Base-by-base conservation (phyloP, 2,113 vertebrate genomes). In the Oncorhynchus clarkii region DNA sequence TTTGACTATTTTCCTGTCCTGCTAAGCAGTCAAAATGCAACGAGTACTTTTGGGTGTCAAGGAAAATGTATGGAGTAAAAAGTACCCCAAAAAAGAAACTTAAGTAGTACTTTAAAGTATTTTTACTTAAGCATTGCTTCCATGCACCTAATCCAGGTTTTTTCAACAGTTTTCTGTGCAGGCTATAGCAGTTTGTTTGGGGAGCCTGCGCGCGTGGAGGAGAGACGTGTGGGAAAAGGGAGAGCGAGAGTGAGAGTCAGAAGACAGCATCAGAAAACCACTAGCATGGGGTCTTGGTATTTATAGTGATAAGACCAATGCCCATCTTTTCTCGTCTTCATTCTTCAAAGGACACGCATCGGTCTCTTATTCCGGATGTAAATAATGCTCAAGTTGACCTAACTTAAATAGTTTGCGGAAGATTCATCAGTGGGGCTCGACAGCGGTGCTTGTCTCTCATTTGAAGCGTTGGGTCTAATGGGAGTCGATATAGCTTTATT, bases 201-300 rank as follows among this genome's bases (percentile, higher is more conserved):
- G 67, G 54, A 71, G 12, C 71, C 75, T 69, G 81, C 70, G 76
- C 78, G 79, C 82, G 87, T 80, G 3, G 3, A 20, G 26, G 57
- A 77, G 76, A 45, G 39, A 11, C 39, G 8, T 59, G 57, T 39
- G 24, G 54, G 75, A 73, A 29, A 45, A 77, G 62, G 69, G 77
- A 72, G 49, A 76, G 74, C 31, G 79, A 80, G 71, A 78, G 39
- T 60, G 80, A 74, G 62, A 78, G 57, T n/a, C 71, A 70, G 59
- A 31, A 75, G 57, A 39, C 8, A 39, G 59, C 70, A 13, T 59
- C 7, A 16, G 1, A n/a, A 57, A 80, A 74, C 69, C 77, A 75
- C 72, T 80, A 80, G 73, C 73, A 79, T 84, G 85, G 82, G 79
- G 60, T 66, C 78, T 70, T 71, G 72, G 75, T 74, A 72, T 64